Evolutionary conservation across 2,113 vertebrate species (phyloP).

Genomic region (Pteropus alecto): DNA sequence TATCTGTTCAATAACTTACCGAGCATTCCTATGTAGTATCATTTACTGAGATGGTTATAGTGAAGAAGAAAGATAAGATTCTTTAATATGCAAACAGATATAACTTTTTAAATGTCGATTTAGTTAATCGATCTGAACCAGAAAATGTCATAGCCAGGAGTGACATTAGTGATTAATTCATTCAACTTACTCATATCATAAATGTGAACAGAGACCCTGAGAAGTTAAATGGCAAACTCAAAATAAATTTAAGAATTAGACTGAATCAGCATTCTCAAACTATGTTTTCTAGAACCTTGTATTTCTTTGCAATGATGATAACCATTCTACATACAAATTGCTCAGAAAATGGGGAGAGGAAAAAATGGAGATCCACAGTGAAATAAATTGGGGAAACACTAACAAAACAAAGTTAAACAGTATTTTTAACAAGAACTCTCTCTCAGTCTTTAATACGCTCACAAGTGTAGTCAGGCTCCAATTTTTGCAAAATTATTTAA

Average conservation of each 20-base stretch:
- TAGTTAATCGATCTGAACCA: constrained; percentile 12
- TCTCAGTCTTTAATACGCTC: not conserved
- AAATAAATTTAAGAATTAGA: not conserved
- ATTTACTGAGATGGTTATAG: not conserved
- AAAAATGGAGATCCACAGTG: not conserved
- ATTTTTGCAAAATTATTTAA: not conserved
- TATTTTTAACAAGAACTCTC: constrained; percentile 7
- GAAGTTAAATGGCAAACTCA: not conserved
- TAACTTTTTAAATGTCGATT: not conserved
- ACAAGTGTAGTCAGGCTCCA: not conserved
- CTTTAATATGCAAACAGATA: not conserved
- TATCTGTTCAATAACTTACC: not conserved
- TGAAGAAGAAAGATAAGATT: not conserved
- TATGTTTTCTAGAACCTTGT: not conserved
- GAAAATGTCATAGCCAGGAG: not conserved
- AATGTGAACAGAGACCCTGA: not conserved
- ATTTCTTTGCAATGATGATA: not conserved
- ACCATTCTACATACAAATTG: not conserved
- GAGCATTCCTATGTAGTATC: too few relatives aligned
- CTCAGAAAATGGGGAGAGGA: not conserved
- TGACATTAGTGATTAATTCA: not conserved
- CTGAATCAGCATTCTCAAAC: constrained; percentile 3
- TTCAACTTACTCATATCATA: not conserved
- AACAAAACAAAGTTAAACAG: not conserved
- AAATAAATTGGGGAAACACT: constrained; percentile 8